Evolutionary conservation across 1,140 invertebrate species (phyloP).

Genomic region (Calliphora vicina): DNA sequence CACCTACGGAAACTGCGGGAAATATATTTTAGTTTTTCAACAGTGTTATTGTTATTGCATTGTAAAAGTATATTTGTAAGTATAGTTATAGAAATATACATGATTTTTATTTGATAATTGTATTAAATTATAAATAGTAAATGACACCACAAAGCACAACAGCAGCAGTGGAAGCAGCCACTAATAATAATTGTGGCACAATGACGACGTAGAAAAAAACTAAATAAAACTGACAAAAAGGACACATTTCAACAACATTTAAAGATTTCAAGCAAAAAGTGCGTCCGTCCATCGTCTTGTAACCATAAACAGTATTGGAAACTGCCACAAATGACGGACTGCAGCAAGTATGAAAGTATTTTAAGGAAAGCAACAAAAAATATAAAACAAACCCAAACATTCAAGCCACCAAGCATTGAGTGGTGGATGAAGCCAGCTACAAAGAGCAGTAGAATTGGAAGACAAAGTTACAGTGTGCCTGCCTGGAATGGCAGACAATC

Average conservation of each 20-base stretch:
- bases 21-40: background rate
- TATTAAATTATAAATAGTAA: slow-evolving; percentile 41
- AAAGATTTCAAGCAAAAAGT: background rate
- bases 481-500: slow-evolving; percentile 7
- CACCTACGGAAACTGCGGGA: slow-evolving; percentile 19
- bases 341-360: background rate
- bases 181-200: background rate
- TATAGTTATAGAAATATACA: slow-evolving; percentile 20
- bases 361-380: background rate
- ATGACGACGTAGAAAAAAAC: slow-evolving; percentile 20
- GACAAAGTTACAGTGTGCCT: background rate
- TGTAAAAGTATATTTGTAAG: background rate
- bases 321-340: slow-evolving; percentile 28
- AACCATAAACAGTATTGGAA: slow-evolving; percentile 18
- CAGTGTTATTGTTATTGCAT: background rate
- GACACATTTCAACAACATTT: background rate
- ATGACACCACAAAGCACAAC: slow-evolving; percentile 29
- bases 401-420: no score
- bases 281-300: background rate
- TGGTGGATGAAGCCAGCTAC: background rate
- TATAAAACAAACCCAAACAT: background rate
- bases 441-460: background rate
- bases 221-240: slow-evolving; percentile 21
- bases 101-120: slow-evolving; percentile 42
- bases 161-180: background rate